These are phyloP conservation scores for Nothobranchius kuhntae DNA, from an alignment of 2,113 vertebrate species.

Conservation along the genomic window DNA sequence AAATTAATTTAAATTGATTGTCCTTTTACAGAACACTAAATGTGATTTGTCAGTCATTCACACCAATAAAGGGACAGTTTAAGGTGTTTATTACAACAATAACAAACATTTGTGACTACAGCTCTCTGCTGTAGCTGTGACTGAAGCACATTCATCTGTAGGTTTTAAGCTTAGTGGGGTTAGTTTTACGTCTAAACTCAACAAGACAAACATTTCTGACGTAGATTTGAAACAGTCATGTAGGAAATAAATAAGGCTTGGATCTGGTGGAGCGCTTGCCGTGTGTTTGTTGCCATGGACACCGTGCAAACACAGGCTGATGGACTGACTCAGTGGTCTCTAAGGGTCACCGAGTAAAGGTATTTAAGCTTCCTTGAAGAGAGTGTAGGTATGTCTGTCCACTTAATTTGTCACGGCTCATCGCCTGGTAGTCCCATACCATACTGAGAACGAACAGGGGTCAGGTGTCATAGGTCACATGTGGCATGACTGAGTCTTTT, in stretches of 20 bases:
- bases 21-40: neutral
- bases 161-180: conserved; percentile 2
- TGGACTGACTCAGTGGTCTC: conserved; percentile 26
- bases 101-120: conserved; percentile 12
- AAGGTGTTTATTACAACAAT: conserved; percentile 27
- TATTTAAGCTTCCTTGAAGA: conserved; percentile 34
- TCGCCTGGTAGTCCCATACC: conserved; percentile 36
- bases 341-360: conserved; percentile 36
- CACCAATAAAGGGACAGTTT: neutral
- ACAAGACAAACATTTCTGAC: conserved; percentile 43
- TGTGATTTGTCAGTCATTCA: neutral
- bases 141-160: conserved; percentile 40
- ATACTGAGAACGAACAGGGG: neutral
- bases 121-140: conserved; percentile 4
- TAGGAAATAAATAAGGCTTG: conserved; percentile 45
- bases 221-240: conserved; percentile 59
- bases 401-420: conserved; percentile 32
- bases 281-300: conserved; percentile 57
- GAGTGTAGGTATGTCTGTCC: conserved; percentile 24
- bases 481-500: conserved; percentile 10
- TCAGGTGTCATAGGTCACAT: conserved; percentile 43
- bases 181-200: conserved; percentile 5
- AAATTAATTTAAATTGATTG: no score
- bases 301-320: conserved; percentile 51
- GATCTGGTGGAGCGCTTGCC: conserved; percentile 36